Evolutionary conservation across 2,888 invertebrate species (phyloP), one percentile per base, ranked within the genome.

Genomic region (Pseudococcus viburni): DNA sequence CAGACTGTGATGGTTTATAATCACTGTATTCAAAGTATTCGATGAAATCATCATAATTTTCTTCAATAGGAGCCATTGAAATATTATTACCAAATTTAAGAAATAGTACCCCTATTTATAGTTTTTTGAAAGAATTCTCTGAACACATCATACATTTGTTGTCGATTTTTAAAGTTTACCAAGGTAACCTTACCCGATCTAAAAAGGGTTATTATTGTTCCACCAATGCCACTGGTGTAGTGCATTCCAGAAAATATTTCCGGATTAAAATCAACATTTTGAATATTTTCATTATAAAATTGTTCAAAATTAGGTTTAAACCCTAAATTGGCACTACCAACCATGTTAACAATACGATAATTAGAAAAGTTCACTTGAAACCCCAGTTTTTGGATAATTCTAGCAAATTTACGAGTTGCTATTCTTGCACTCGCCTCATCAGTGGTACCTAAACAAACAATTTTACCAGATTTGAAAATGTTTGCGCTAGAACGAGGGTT

Each of bases 371-470:
- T 73, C 11, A 73, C 73, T 2, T 11, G 73, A 73, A n/a, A 73
- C 1, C 73, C 73, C 7, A 73, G 15, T 33, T 73, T 73, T 73
- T 73, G 73, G 9, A 73, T 73, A 33, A 73, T 73, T 73, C 73
- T 73, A 73, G 73, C 73, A 73, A 73, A 73, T n/a, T 73, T 73
- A n/a, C 73, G 73, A n/a, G 73, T 73, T n/a, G 73, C 73, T 8
- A 9, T 2, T 3, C 12, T 8, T 6, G 73, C 73, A 22, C 9
- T 11, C 9, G 2, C 19, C n/a, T 73, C 73, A 73, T n/a, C 11
- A 11, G 26, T 8, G 9, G 73, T 73, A n/a, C 73, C 73, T 26
- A 73, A 33, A n/a, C 73, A 73, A 3, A 73, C 73, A 3, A 73
- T 73, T 73, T 73, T 73, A 73, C 73, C 73, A 6, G 73, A 73